Evolutionary conservation across 2,888 invertebrate species (phyloP).

Genomic region (Heliconius erato): DNA sequence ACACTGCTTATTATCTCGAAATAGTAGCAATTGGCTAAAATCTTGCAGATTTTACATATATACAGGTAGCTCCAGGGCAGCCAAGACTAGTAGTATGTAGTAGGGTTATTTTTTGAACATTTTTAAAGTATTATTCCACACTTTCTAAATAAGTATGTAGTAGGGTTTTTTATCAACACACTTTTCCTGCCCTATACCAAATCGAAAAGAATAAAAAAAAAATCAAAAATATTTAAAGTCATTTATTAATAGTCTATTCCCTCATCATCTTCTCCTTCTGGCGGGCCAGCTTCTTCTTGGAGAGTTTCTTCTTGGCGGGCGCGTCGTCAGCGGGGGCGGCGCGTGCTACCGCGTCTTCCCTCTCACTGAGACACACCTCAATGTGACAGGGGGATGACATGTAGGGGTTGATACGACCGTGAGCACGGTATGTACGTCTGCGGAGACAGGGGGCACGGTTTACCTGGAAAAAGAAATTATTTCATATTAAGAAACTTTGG

Average conservation of each 20-base stretch:
- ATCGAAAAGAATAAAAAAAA: not conserved
- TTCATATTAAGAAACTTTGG: not conserved
- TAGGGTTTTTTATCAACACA: too few relatives aligned
- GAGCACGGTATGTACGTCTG: slow-evolving; percentile 98
- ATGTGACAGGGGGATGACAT: slow-evolving; percentile 99
- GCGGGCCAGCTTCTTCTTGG: slow-evolving; percentile 98
- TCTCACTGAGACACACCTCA: slow-evolving; percentile 98
- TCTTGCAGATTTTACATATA: too few relatives aligned
- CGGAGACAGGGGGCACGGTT: slow-evolving; percentile 99
- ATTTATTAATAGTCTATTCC: slow-evolving; percentile 85
- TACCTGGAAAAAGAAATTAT: slow-evolving; percentile 82
- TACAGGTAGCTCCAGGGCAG: too few relatives aligned
- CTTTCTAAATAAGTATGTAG: too few relatives aligned
- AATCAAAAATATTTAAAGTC: slow-evolving; percentile 59
- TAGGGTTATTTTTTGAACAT: too few relatives aligned
- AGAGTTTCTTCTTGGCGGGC: slow-evolving; percentile 97
- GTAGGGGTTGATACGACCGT: slow-evolving; percentile 99
- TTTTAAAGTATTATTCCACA: too few relatives aligned
- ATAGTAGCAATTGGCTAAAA: too few relatives aligned
- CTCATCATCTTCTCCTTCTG: slow-evolving; percentile 97
- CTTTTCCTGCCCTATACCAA: not conserved
- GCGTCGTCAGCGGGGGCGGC: slow-evolving; percentile 94
- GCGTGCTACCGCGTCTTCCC: slow-evolving; percentile 95
- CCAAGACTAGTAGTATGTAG: too few relatives aligned
- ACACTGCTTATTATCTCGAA: too few relatives aligned